These are phyloP conservation scores for Eulithis prunata DNA, from an alignment of 2,888 invertebrate species.

Conservation along the genomic window DNA sequence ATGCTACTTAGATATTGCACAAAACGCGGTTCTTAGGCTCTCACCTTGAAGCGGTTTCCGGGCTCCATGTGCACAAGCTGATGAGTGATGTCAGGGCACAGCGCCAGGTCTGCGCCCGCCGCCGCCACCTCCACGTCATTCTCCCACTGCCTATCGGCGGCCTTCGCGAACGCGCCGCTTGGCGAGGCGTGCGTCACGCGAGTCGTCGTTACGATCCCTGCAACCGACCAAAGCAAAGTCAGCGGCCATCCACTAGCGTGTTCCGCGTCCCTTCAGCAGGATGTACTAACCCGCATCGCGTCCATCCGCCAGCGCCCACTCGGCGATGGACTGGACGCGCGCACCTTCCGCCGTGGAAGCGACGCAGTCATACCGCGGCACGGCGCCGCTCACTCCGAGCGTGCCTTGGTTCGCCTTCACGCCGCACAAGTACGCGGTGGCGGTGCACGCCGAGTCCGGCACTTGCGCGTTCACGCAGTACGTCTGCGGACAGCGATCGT, in stretches of 20 bases:
- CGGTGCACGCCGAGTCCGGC: constrained; percentile 88
- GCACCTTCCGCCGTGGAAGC: constrained; percentile 78
- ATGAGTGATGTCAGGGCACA: constrained; percentile 88
- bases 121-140: constrained; percentile 80
- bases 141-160: constrained; percentile 88
- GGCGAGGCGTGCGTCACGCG: constrained; percentile 92
- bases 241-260: not conserved
- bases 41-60: constrained; percentile 78
- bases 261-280: not conserved
- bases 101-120: constrained; percentile 62
- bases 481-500: constrained; percentile 59
- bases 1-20: no score
- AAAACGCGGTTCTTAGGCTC: constrained; percentile 15
- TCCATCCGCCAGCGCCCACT: constrained; percentile 83
- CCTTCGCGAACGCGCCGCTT: constrained; percentile 87
- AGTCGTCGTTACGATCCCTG: constrained; percentile 87
- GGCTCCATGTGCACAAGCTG: constrained; percentile 79
- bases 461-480: constrained; percentile 85
- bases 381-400: constrained; percentile 86
- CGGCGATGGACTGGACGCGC: constrained; percentile 85
- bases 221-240: not conserved
- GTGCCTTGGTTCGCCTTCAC: constrained; percentile 86
- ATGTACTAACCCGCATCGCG: constrained; percentile 53
- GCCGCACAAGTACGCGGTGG: constrained; percentile 87
- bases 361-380: constrained; percentile 83